A percentile compares a stretch with the other conserved stretches of the same genome.
These are phyloP conservation scores for Cotesia typhae DNA, from an alignment of 1,140 invertebrate genomes.

Conservation along the genomic window DNA sequence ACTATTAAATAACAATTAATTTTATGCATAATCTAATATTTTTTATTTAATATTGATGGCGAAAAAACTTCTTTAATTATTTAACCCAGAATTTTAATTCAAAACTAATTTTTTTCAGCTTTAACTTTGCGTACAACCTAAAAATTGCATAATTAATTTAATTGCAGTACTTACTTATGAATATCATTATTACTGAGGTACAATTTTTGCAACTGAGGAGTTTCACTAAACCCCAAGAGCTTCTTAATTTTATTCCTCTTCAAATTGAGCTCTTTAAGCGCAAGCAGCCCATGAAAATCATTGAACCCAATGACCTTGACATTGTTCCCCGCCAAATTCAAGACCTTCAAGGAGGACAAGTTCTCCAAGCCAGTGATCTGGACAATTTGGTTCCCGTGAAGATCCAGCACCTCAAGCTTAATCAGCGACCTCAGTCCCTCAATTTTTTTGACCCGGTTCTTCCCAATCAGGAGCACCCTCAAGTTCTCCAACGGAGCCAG, in stretches of 20 bases:
- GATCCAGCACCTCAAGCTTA: slow-evolving; percentile 87
- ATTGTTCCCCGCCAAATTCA: slow-evolving; percentile 91
- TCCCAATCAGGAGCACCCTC: slow-evolving; percentile 86
- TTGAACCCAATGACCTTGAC: slow-evolving; percentile 76
- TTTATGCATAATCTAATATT: no score
- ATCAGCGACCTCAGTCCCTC: slow-evolving; percentile 77
- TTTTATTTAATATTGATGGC: no score
- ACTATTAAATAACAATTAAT: no score
- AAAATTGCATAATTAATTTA: slow-evolving; percentile 1
- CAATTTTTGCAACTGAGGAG: slow-evolving; percentile 82
- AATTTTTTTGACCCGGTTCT: slow-evolving; percentile 77
- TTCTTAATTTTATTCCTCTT: slow-evolving; percentile 84
- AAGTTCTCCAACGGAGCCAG: slow-evolving; percentile 79
- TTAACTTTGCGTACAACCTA: no score
- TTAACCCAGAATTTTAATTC: background rate
- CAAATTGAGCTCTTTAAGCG: slow-evolving; percentile 86
- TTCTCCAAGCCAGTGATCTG: slow-evolving; percentile 71
- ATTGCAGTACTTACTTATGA: slow-evolving; percentile 68
- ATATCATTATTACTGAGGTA: slow-evolving; percentile 90
- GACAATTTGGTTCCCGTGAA: slow-evolving; percentile 89
- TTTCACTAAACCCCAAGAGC: slow-evolving; percentile 81
- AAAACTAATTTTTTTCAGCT: no score
- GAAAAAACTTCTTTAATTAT: no score
- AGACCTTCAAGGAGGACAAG: slow-evolving; percentile 79
- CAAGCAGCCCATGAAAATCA: slow-evolving; percentile 79